These are phyloP conservation scores for Mergus octosetaceus DNA, from an alignment of 2,797 vertebrate genomes.

Conservation along the genomic window DNA sequence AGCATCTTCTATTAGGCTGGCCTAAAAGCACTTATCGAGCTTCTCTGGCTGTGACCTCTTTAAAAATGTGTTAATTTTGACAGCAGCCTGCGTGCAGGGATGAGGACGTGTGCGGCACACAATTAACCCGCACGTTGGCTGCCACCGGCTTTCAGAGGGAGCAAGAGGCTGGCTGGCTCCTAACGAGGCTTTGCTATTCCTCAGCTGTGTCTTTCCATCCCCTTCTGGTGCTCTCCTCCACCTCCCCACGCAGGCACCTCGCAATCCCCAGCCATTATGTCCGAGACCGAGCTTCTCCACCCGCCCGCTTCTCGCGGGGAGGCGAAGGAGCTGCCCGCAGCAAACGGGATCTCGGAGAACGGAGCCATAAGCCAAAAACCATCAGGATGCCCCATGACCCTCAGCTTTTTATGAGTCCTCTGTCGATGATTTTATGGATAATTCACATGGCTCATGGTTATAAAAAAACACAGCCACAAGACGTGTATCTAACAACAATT, in stretches of 20 bases:
- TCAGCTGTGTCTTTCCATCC: background rate
- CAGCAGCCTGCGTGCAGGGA: background rate
- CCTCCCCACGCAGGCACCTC: background rate
- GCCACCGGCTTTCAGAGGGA: background rate
- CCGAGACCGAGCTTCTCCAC: background rate
- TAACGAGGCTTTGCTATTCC: background rate
- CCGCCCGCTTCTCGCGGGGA: accelerated
- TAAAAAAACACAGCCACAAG: background rate
- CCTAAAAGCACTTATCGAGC: slow-evolving; percentile 34
- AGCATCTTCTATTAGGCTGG: slow-evolving; percentile 50
- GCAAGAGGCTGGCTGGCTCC: background rate
- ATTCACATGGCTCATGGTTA: accelerated
- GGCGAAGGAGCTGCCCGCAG: accelerated
- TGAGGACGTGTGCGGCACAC: background rate
- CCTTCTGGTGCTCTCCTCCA: background rate
- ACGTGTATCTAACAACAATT: background rate
- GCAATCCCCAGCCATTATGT: accelerated
- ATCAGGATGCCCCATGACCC: background rate
- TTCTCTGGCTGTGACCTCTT: slow-evolving; percentile 42
- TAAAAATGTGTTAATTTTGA: background rate
- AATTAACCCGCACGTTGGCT: background rate
- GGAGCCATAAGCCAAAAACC: accelerated
- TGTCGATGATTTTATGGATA: accelerated
- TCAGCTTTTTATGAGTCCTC: background rate
- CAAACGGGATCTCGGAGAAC: accelerated